phyloP scores from a whole-genome alignment of 1,140 invertebrate genomes.

The Drosophila nigrodunni region DNA sequence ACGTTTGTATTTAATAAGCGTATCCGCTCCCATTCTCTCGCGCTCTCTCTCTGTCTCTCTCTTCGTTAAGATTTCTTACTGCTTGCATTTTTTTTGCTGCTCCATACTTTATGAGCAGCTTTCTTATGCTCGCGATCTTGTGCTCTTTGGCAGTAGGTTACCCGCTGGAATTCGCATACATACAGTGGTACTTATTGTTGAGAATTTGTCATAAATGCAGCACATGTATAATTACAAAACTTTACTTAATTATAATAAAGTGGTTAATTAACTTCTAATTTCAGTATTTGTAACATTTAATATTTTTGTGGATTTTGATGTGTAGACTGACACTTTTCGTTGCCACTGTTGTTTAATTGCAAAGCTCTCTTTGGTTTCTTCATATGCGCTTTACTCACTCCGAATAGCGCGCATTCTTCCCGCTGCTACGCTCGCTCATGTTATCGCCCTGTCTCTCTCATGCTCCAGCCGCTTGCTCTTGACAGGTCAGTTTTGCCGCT shows the following conservation, averaged over 20 bases:
- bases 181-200: conserved; percentile 15
- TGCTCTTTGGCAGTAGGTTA: background rate
- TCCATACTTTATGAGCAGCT: conserved; percentile 2
- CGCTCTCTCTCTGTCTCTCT: background rate
- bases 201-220: background rate
- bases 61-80: conserved; percentile 1
- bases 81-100: conserved; percentile 17
- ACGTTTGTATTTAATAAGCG: conserved; percentile 20
- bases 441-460: conserved; percentile 40
- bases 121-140: background rate
- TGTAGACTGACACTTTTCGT: background rate
- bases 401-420: conserved; percentile 41
- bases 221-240: background rate
- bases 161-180: conserved; percentile 7
- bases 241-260: background rate
- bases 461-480: conserved; percentile 40
- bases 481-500: conserved; percentile 32
- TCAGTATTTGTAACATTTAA: too few relatives aligned
- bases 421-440: conserved; percentile 29
- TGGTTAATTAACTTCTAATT: background rate
- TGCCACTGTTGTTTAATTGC: conserved; percentile 26
- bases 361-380: conserved; percentile 17
- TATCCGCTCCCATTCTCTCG: conserved; percentile 18
- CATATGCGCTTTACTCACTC: conserved; percentile 15
- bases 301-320: conserved; percentile 1